phyloP scores from a whole-genome alignment of 1,140 invertebrate genomes.

The Lepidotrigona ventralis region DNA sequence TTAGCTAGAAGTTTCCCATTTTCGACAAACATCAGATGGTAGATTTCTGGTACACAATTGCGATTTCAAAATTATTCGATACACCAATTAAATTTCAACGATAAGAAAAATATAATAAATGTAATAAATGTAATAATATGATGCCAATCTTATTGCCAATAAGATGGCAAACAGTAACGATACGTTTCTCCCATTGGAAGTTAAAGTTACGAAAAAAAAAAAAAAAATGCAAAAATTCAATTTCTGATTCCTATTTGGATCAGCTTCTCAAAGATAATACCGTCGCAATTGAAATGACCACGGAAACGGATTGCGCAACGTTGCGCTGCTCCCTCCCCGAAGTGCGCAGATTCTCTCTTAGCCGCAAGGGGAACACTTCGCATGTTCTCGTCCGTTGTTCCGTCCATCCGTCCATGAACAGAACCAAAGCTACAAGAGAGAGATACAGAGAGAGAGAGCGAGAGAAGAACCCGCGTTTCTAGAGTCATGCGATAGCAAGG shows the following conservation, averaged over 20 bases:
- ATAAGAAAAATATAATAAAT: too few relatives aligned
- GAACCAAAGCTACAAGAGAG: conserved; percentile 56
- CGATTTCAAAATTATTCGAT: too few relatives aligned
- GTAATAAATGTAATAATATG: too few relatives aligned
- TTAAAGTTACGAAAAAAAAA: background rate
- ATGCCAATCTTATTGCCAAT: too few relatives aligned
- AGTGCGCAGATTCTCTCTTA: conserved; percentile 39
- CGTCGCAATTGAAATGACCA: background rate
- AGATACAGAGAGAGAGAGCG: conserved; percentile 33
- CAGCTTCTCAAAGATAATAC: too few relatives aligned
- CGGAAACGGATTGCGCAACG: background rate
- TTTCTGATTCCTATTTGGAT: too few relatives aligned
- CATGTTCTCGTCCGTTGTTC: conserved; percentile 59
- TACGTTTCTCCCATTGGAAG: accelerated
- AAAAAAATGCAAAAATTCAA: too few relatives aligned
- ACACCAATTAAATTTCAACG: background rate
- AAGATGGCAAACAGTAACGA: too few relatives aligned
- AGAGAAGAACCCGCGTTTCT: conserved; percentile 6
- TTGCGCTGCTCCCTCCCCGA: conserved; percentile 49
- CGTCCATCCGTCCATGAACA: conserved; percentile 65
- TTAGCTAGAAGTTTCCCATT: background rate
- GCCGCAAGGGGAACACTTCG: conserved; percentile 39
- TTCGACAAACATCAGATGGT: background rate
- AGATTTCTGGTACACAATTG: background rate
- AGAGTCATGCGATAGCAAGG: conserved; percentile 37